Conservation (phyloP, 2,888 invertebrate genomes). For the Lissonota sp. region DNA sequence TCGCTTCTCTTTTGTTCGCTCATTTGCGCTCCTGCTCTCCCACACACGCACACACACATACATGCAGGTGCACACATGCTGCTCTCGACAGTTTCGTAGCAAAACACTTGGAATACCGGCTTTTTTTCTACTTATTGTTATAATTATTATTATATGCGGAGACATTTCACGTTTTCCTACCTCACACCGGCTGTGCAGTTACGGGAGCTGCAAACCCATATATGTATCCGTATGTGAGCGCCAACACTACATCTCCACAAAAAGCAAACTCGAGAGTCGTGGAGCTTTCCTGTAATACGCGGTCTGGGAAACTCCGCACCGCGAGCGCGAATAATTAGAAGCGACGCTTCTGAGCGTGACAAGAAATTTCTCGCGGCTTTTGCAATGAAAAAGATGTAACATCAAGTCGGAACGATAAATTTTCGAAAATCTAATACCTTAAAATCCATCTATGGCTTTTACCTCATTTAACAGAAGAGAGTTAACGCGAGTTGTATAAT, state of each 20-base stretch:
- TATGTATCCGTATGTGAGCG: slow-evolving; percentile 9
- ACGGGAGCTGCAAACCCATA: neutral
- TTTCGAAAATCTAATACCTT: too few relatives aligned
- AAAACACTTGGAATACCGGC: slow-evolving; percentile 9
- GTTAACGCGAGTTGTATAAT: neutral
- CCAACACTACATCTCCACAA: slow-evolving; percentile 16
- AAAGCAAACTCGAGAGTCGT: slow-evolving; percentile 63
- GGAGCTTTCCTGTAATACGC: slow-evolving; percentile 60
- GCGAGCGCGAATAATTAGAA: slow-evolving; percentile 66
- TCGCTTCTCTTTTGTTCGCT: neutral
- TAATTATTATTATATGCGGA: slow-evolving; percentile 26
- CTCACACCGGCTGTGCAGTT: slow-evolving; percentile 8
- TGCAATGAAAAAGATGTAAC: slow-evolving; percentile 71
- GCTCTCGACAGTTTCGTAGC: slow-evolving; percentile 6
- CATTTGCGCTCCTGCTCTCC: slow-evolving; percentile 14
- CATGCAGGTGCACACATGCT: slow-evolving; percentile 19
- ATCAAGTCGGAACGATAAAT: too few relatives aligned
- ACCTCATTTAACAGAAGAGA: neutral
- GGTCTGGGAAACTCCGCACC: slow-evolving; percentile 57
- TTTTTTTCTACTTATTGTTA: slow-evolving; percentile 11
- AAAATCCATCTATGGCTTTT: neutral
- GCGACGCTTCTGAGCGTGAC: slow-evolving; percentile 75
- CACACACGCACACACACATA: too few relatives aligned
- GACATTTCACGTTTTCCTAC: slow-evolving; percentile 51
- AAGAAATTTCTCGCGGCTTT: slow-evolving; percentile 78